Evolutionary conservation across 2,888 invertebrate genomes (phyloP), one percentile per base, ranked within the genome.

Genomic region (Acronicta psi): DNA sequence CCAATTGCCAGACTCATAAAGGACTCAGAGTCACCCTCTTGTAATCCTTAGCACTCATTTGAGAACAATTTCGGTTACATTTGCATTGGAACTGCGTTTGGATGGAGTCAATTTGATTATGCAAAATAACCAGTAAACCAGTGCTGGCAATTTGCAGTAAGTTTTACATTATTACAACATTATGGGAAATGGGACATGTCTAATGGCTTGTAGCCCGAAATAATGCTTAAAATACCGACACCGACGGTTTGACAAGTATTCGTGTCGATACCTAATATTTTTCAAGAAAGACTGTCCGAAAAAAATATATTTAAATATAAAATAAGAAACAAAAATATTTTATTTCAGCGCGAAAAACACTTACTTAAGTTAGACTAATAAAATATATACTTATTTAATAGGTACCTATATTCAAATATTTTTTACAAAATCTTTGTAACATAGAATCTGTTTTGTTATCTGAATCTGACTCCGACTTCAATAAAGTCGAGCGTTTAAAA

Each of bases 11-110:
- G 25, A 11, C 14, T 14, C 44, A 52, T 62, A 54, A 57, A 59
- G 23, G 14, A 59, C 46, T 45, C 57, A 42, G 31, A 61, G 44
- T 68, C 50, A 46, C 75, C 64, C 59, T 62, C 29, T 40, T 41
- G n/a, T 40, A 45, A 46, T 42, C 45, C 20, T 23, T 44, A 36
- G 14, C 38, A 44, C 43, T 64, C 71, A 59, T 67, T 61, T 46
- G 52, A 38, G 46, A 76, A 79, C 78, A 67, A 69, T 81, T 81
- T 75, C 66, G 68, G 67, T 71, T 45, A 58, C 68, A 92, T 93
- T 93, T 89, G 88, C 91, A 92, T 93, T 61, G 71, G 80, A 90
- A 92, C 80, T 84, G 85, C 75, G 51, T 68, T 77, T 63, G 36
- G 45, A 80, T 84, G 75, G 70, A 65, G 74, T 76, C 65, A 76